Conservation (phyloP, 2,888 invertebrate species). For the Hecatera dysodea region DNA sequence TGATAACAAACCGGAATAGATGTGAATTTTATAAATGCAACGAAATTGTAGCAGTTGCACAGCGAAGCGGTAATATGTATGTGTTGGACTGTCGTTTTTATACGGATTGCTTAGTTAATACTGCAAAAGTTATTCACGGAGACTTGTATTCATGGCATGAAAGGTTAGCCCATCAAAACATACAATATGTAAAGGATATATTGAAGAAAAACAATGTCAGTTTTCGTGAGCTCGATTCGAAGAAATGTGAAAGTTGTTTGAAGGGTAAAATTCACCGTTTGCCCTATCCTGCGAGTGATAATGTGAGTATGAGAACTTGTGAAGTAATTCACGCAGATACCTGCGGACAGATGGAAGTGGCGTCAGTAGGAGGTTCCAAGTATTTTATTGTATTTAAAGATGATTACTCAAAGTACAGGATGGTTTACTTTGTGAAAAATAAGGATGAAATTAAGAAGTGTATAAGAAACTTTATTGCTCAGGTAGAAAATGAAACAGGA, state of each 20-base stretch:
- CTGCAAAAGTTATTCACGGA: not conserved
- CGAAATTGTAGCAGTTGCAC: not conserved
- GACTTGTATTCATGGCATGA: not conserved
- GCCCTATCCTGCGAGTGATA: not conserved
- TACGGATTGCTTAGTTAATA: not conserved
- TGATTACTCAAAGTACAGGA: not conserved
- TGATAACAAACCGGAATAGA: not conserved
- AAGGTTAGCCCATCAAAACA: not conserved
- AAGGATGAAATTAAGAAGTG: not conserved
- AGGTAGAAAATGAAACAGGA: conserved; percentile 25
- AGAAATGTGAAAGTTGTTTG: not conserved
- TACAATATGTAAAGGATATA: not conserved
- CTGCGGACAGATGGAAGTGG: not conserved
- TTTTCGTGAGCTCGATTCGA: not conserved
- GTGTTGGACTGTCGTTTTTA: not conserved
- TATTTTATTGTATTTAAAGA: not conserved
- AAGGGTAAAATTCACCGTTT: not conserved
- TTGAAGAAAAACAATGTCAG: not conserved
- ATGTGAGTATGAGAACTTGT: not conserved
- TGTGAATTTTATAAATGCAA: not conserved
- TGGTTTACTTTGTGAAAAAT: not conserved
- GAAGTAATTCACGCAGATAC: not conserved
- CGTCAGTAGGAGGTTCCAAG: not conserved
- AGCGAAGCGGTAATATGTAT: not conserved
- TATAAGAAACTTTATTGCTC: conserved; percentile 8